Base-by-base conservation (phyloP, 1,140 invertebrate species). In the Zeugodacus cucurbitae region DNA sequence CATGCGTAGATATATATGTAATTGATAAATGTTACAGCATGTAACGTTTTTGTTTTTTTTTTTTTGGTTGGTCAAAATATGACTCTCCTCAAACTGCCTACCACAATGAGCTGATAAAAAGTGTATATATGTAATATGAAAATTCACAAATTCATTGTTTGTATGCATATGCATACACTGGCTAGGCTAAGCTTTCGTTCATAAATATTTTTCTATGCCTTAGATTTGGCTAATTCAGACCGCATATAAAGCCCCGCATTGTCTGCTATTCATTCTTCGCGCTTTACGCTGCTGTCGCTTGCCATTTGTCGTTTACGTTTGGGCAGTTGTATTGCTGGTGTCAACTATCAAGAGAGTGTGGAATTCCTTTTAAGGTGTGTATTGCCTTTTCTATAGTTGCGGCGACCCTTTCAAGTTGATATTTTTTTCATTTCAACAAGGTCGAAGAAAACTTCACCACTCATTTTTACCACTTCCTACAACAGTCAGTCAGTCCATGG, bases 351-450 rank as follows among this genome's bases (percentile, higher is more conserved):
- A 74, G 32, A 32, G 67, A 74, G 34, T 3, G 67, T 32, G 67
- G 67, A 37, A 37, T 74, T n/a, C 74, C 41, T 82, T 82, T 82
- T 82, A 82, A 82, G 74, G 74, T 82, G 74, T 82, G 74, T 82
- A 82, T 82, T 82, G 20, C 34, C 74, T 82, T 82, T 82, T 48
- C 34, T 82, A 78, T 5, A 78, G 10, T 78, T 78, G 74, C 74
- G 22, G 34, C 22, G 74, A 82, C 74, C 34, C n/a, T 54, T 82
- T 70, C 41, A 14, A 44, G 22, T 44, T n/a, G 41, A 48, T 82
- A 26, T 54, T 82, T 82, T 17, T 34, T 48, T n/a, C 20, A 48
- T 82, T 82, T 82, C 22, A 48, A 22, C 37, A 29, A 82, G 74
- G 41, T 82, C 37, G 26, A 26, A 44, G n/a, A 17, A 48, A 26